phyloP scores from a whole-genome alignment of 2,113 vertebrate genomes.

The Nyctereutes procyonoides region DNA sequence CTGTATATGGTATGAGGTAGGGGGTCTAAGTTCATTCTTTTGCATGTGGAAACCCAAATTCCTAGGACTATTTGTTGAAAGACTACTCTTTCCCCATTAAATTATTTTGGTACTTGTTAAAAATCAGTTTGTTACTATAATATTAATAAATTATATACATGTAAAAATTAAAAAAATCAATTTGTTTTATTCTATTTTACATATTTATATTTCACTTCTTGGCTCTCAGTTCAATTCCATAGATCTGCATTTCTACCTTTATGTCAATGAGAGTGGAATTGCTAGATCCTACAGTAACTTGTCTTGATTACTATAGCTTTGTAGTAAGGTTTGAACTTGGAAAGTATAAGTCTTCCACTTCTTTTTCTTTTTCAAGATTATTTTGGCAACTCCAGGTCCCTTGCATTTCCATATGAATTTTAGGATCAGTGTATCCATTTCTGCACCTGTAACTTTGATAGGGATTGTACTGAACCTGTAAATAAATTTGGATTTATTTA shows the following conservation, averaged over 20 bases:
- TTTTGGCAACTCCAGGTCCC: background rate
- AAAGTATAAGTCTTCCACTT: background rate
- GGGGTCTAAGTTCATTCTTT: background rate
- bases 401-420: background rate
- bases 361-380: background rate
- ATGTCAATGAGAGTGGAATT: background rate
- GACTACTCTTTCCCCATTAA: background rate
- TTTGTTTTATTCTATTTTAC: background rate
- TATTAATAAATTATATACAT: too few species aligned
- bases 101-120: background rate
- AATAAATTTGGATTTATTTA: background rate
- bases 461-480: background rate
- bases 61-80: background rate
- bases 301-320: background rate
- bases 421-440: background rate
- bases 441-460: background rate
- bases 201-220: background rate
- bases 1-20: too few species aligned
- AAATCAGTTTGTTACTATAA: background rate
- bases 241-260: background rate
- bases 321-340: background rate
- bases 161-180: too few species aligned
- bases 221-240: background rate
- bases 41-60: background rate
- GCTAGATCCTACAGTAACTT: background rate